Conservation (phyloP, 2,888 invertebrate genomes). For the Cheilosia pagana region DNA sequence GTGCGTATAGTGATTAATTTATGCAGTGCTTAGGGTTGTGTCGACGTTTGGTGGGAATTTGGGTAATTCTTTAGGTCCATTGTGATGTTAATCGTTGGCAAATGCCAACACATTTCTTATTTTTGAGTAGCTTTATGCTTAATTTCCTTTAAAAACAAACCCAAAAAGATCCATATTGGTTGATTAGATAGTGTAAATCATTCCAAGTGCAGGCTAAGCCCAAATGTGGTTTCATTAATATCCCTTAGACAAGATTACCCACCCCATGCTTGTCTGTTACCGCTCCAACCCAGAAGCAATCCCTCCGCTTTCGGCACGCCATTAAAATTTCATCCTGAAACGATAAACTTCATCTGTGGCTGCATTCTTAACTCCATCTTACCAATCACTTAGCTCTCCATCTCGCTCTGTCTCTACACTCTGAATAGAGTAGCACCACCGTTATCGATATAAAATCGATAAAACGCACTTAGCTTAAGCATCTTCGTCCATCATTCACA, state of each 20-base stretch:
- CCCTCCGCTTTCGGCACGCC: constrained; percentile 4
- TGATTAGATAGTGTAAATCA: too few relatives aligned
- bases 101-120: too few relatives aligned
- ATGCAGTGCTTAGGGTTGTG: neutral
- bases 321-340: constrained; percentile 13
- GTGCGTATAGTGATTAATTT: constrained; percentile 22
- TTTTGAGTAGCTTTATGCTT: too few relatives aligned
- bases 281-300: neutral
- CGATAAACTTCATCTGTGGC: neutral
- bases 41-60: neutral
- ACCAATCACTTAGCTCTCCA: constrained; percentile 36
- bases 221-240: too few relatives aligned
- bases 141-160: too few relatives aligned
- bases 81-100: too few relatives aligned
- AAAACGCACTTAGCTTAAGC: constrained; percentile 55
- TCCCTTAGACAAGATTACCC: too few relatives aligned
- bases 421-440: constrained; percentile 15
- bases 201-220: too few relatives aligned
- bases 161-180: too few relatives aligned
- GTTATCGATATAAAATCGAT: constrained; percentile 60
- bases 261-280: neutral
- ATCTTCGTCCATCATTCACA: constrained; percentile 33
- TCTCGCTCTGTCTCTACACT: neutral
- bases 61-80: too few relatives aligned
- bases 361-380: constrained; percentile 9